Evolutionary conservation across 1,140 invertebrate species (phyloP), one percentile per base, ranked within the genome.

Genomic region (Mamestra configurata): DNA sequence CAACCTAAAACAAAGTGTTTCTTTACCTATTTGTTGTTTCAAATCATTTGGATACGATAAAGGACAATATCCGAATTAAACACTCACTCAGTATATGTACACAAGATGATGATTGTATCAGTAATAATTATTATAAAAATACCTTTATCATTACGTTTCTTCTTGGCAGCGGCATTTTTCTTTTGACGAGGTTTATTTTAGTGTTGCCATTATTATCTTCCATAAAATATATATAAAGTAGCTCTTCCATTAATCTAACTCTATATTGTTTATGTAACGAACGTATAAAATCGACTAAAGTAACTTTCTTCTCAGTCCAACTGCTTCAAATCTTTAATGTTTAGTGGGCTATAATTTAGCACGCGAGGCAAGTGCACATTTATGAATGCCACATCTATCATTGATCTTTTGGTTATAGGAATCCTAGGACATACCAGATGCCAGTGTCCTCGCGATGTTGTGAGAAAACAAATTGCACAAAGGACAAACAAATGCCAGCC

Each of bases 131-230:
- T 87, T 90, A 90, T 86, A 84, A 94, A 93, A 94, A 93, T 93
- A 95, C 95, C 94, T 95, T 95, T 93, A 95, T 90, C 93, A 95
- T 93, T 93, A 95, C 91, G 91, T 92, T 95, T 92, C 93, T 92
- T 91, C 90, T 95, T 93, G 92, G 93, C 93, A 95, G 93, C 93
- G 93, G 95, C 95, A 95, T 95, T 95, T 95, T 95, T 93, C 92
- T 94, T 95, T 93, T 93, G 90, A 93, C 90, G 87, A 92, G 55
- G 82, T 84, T 80, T 87, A 73, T 49, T 43, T 76, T 46, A 79
- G 84, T 88, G 83, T 92, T 93, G 81, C 91, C 86, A 87, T 79
- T n/a, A 31, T 13, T 35, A 27, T 55, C n/a, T 35, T 35, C 37
- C 18, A 77, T 13, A 22, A 51, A 51, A 18, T 59, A 76, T 59